phyloP scores from a whole-genome alignment of 2,113 vertebrate genomes.

The Elachura formosa region DNA sequence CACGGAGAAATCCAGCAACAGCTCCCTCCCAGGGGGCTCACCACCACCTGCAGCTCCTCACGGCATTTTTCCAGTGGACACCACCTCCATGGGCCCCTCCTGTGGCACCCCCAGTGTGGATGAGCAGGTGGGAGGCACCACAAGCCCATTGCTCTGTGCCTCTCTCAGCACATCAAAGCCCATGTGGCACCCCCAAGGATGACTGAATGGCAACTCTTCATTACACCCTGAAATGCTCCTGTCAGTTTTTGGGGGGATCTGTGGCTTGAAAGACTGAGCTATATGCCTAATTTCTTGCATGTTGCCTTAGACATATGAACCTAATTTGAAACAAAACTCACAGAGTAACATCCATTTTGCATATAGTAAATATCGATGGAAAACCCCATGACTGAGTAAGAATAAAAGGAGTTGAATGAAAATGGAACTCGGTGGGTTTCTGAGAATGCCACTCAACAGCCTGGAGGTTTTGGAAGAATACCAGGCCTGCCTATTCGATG shows the following conservation, averaged over 20 bases:
- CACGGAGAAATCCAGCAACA: not conserved
- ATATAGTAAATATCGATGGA: not conserved
- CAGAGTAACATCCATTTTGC: not conserved
- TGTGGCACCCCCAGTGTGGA: not conserved
- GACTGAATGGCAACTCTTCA: not conserved
- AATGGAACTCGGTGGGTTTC: not conserved
- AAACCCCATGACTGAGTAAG: not conserved
- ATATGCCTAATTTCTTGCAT: not conserved
- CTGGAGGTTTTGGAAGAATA: not conserved
- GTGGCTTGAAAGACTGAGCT: not conserved
- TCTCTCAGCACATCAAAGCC: not conserved
- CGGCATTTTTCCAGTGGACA: not conserved
- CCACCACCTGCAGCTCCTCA: not conserved
- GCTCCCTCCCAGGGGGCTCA: not conserved
- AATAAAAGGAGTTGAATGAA: not conserved
- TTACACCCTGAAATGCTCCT: not conserved
- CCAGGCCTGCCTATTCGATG: not conserved
- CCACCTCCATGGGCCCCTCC: not conserved
- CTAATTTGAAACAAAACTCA: not conserved
- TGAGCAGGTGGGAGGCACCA: not conserved
- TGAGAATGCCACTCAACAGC: not conserved
- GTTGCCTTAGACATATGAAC: not conserved
- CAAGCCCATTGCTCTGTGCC: accelerated
- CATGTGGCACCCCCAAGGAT: accelerated
- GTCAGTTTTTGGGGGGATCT: not conserved